Evolutionary conservation across 2,888 invertebrate genomes (phyloP).

Genomic region (Rotaria sp.): DNA sequence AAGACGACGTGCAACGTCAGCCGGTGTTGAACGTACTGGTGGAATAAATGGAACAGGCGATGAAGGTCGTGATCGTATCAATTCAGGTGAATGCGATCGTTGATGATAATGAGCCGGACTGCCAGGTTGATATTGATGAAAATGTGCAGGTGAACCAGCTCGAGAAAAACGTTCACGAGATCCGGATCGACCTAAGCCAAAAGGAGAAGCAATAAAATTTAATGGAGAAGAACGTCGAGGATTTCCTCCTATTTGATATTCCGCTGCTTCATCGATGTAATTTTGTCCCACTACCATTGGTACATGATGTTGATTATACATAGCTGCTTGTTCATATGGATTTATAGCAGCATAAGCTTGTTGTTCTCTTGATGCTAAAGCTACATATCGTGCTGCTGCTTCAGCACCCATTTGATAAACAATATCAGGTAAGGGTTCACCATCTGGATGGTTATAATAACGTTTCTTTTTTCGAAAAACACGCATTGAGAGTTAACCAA

Average conservation of each 20-base stretch:
- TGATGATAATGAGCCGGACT: neutral
- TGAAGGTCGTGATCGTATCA: neutral
- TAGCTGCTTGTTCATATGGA: neutral
- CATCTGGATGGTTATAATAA: neutral
- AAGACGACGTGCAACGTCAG: neutral
- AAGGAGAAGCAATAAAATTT: neutral
- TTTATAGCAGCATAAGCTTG: too few relatives aligned
- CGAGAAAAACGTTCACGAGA: neutral
- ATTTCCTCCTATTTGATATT: rapidly evolving
- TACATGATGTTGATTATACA: neutral
- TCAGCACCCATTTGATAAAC: neutral
- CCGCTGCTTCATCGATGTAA: too few relatives aligned
- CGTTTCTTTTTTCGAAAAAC: neutral
- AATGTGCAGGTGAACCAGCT: neutral
- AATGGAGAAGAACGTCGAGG: neutral
- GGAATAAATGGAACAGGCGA: neutral
- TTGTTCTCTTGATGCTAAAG: neutral
- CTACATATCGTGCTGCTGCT: neutral
- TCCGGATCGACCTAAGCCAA: neutral
- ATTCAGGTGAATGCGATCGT: neutral
- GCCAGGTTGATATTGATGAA: neutral
- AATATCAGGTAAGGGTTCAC: neutral
- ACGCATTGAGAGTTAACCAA: neutral
- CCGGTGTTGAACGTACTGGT: neutral
- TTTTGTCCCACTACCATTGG: too few relatives aligned